Evolutionary conservation across 1,140 invertebrate species (phyloP).

Genomic region (Sinonovacula constricta): DNA sequence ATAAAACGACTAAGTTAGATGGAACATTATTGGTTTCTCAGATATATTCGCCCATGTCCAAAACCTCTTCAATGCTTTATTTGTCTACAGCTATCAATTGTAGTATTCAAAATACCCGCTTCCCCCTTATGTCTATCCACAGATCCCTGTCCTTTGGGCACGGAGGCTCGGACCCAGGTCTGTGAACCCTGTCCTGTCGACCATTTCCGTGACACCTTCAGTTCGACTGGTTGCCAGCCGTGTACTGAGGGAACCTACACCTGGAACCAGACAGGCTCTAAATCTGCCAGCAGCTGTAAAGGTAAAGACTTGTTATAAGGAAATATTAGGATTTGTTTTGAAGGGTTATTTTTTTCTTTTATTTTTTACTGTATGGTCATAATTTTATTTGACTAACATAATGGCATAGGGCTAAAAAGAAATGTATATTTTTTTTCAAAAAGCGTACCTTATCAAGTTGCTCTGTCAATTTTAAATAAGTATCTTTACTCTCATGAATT

Average conservation of each 20-base stretch:
- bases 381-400: background rate
- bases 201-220: background rate
- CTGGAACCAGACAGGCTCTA: background rate
- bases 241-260: background rate
- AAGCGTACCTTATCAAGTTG: background rate
- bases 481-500: too few relatives aligned
- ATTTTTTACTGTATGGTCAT: background rate
- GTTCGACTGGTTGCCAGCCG: background rate
- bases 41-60: too few relatives aligned
- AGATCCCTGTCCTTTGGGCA: background rate
- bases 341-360: background rate
- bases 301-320: too few relatives aligned
- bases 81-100: too few relatives aligned
- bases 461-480: too few relatives aligned
- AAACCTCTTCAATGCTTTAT: too few relatives aligned
- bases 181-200: background rate
- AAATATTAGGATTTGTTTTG: background rate
- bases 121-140: too few relatives aligned
- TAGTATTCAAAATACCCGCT: too few relatives aligned
- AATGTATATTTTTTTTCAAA: background rate
- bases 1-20: too few relatives aligned
- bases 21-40: too few relatives aligned
- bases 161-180: background rate
- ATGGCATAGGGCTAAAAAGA: background rate
- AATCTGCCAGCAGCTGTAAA: background rate